These are phyloP conservation scores for Varroa destructor DNA, from an alignment of 1,140 invertebrate species.

Conservation along the genomic window DNA sequence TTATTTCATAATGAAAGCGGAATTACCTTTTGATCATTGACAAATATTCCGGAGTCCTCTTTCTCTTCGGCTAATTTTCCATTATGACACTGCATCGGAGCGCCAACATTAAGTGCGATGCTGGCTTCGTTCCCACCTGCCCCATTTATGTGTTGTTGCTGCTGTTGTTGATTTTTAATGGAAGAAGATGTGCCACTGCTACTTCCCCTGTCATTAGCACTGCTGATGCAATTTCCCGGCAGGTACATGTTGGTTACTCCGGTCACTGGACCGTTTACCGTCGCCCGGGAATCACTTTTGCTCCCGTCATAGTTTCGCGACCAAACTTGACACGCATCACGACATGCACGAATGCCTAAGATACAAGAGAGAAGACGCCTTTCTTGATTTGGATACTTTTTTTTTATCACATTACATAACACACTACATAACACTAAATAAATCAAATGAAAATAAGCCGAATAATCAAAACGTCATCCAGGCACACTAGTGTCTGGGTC, in stretches of 20 bases:
- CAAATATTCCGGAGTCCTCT: conserved; percentile 16
- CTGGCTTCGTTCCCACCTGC: no score
- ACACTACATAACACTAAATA: background rate
- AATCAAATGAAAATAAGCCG: background rate
- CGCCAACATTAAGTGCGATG: no score
- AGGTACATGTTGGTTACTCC: no score
- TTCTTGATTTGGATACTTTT: background rate
- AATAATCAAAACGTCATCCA: background rate
- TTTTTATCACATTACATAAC: background rate
- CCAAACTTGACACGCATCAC: conserved; percentile 27
- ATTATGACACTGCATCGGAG: no score
- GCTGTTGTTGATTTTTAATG: background rate
- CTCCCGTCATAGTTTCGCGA: conserved; percentile 20
- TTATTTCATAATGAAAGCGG: background rate
- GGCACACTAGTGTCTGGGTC: no score
- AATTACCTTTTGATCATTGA: conserved; percentile 24
- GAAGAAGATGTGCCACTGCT: background rate
- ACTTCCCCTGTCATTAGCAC: no score
- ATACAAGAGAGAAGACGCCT: no score
- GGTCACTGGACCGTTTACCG: no score
- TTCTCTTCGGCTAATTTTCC: background rate
- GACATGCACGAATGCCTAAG: conserved; percentile 11
- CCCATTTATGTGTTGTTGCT: no score
- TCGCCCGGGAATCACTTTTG: background rate
- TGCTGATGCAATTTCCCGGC: no score